These are phyloP conservation scores for Dysidea cf. avara DNA, from an alignment of 37 sponge, comb jelly and placozoan genomes.

Conservation along the genomic window DNA sequence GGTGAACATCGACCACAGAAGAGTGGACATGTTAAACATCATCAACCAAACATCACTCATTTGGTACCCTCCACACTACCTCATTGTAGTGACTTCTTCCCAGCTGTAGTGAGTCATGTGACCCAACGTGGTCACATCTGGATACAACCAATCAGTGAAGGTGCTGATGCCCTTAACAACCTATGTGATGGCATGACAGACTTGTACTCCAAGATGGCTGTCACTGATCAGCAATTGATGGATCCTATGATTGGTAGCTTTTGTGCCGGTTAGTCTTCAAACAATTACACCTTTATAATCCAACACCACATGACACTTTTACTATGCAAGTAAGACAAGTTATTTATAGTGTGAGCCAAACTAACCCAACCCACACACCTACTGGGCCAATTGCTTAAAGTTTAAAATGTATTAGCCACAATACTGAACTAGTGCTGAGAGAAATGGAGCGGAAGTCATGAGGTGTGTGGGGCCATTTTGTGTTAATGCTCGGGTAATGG, in stretches of 20 bases:
- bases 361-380: too few species aligned
- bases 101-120: slow-evolving; percentile 28
- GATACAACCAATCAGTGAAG: slow-evolving; percentile 26
- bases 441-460: too few species aligned
- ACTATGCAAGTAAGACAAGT: too few species aligned
- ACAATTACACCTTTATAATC: neutral
- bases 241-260: neutral
- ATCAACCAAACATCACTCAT: neutral
- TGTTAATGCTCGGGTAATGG: too few species aligned
- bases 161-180: neutral
- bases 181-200: slow-evolving; percentile 35
- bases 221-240: neutral
- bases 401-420: too few species aligned
- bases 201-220: neutral
- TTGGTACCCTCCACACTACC: neutral
- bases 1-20: neutral
- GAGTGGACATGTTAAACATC: too few species aligned
- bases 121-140: slow-evolving; percentile 19
- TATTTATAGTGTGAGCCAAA: too few species aligned
- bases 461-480: too few species aligned
- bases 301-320: neutral
- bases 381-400: too few species aligned
- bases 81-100: slow-evolving; percentile 1
- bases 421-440: too few species aligned
- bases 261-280: slow-evolving; percentile 6